Conservation (phyloP, 2,888 invertebrate genomes). For the Drosophila phalerata region DNA sequence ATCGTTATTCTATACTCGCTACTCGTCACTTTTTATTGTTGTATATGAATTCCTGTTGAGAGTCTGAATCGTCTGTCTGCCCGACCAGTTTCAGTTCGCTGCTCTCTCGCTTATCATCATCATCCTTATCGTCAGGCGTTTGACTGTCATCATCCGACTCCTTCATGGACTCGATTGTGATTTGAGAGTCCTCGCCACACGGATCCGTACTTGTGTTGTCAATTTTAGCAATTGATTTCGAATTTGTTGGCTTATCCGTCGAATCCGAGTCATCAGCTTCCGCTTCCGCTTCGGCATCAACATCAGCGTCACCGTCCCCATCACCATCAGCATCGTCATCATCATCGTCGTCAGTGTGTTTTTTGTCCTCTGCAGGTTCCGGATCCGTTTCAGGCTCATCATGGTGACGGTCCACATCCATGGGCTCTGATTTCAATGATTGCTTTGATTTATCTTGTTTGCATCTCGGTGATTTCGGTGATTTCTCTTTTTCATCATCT, state of each 20-base stretch:
- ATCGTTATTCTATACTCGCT: slow-evolving; percentile 1
- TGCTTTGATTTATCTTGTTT: slow-evolving; percentile 9
- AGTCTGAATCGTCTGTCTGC: slow-evolving; percentile 33
- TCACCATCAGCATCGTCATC: slow-evolving; percentile 22
- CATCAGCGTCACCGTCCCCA: slow-evolving; percentile 26
- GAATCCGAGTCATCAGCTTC: slow-evolving; percentile 37
- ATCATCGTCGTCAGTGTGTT: slow-evolving; percentile 13
- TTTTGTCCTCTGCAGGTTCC: background rate
- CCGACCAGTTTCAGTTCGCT: slow-evolving; percentile 9
- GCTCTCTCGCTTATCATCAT: slow-evolving; percentile 23
- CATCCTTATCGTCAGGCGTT: slow-evolving; percentile 45
- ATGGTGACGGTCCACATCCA: slow-evolving; percentile 50
- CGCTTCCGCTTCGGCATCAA: slow-evolving; percentile 27
- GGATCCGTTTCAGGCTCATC: slow-evolving; percentile 4
- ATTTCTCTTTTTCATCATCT: background rate
- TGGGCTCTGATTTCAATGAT: slow-evolving; percentile 31
- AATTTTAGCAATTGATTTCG: slow-evolving; percentile 16
- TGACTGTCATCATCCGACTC: slow-evolving; percentile 67
- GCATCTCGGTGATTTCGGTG: background rate
- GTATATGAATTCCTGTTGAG: slow-evolving; percentile 38
- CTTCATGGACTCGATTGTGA: slow-evolving; percentile 69
- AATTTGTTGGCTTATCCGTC: slow-evolving; percentile 5
- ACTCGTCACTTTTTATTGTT: slow-evolving; percentile 24
- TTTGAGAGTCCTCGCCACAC: slow-evolving; percentile 61
- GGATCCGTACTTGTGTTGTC: slow-evolving; percentile 31